phyloP scores from a whole-genome alignment of 2,888 invertebrate species.

The Caenorhabditis sp. region DNA sequence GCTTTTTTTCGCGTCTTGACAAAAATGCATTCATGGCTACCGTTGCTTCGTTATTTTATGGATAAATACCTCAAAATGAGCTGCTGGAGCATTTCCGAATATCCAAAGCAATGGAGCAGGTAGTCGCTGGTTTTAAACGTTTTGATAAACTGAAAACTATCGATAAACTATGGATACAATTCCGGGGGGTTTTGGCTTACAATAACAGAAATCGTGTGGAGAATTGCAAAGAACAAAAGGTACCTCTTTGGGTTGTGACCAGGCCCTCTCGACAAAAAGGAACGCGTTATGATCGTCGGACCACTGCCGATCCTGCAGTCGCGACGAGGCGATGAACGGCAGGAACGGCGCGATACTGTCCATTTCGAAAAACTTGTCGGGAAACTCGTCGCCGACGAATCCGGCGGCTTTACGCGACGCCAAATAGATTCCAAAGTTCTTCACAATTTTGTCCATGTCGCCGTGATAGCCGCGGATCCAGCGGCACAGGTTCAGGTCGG shows the following conservation, averaged over 20 bases:
- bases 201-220: too few species aligned
- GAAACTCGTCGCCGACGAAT: constrained; percentile 63
- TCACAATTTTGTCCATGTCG: constrained; percentile 54
- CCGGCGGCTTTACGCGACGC: constrained; percentile 66
- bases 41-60: too few species aligned
- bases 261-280: constrained; percentile 69
- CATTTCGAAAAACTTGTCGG: constrained; percentile 63
- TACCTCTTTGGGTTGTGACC: constrained; percentile 71
- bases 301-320: constrained; percentile 65
- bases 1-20: constrained; percentile 65
- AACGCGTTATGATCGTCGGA: constrained; percentile 68
- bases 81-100: constrained; percentile 69
- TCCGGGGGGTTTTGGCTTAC: too few species aligned
- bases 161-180: too few species aligned
- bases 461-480: constrained; percentile 69
- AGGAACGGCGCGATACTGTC: constrained; percentile 57
- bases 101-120: constrained; percentile 68
- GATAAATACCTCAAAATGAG: constrained; percentile 63
- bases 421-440: constrained; percentile 64
- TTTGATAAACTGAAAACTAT: constrained; percentile 65
- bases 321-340: constrained; percentile 63
- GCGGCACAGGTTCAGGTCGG: constrained; percentile 66
- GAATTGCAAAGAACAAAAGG: too few species aligned
- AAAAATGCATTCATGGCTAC: too few species aligned
- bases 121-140: constrained; percentile 70